These are phyloP conservation scores for Jordanella pulchra DNA, from an alignment of 2,797 vertebrate genomes.

Conservation along the genomic window DNA sequence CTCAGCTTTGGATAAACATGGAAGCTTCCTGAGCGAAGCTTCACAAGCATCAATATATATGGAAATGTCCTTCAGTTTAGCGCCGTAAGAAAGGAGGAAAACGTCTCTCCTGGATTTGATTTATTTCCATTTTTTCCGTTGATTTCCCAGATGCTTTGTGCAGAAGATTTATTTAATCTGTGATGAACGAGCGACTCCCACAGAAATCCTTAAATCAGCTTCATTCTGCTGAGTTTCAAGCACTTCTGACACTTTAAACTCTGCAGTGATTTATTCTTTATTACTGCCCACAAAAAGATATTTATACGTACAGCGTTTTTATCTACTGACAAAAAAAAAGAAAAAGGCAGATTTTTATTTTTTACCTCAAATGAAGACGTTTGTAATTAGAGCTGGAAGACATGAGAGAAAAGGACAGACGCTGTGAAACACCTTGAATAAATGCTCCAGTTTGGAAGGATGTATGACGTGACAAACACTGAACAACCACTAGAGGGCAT, in stretches of 20 bases:
- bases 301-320: slow-evolving; percentile 20
- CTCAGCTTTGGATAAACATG: slow-evolving; percentile 39
- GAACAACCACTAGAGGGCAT: no score
- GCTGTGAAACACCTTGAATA: no score
- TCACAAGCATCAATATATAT: slow-evolving; percentile 68
- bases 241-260: neutral
- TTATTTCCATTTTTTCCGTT: slow-evolving; percentile 56
- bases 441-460: no score
- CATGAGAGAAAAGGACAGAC: neutral
- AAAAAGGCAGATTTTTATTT: neutral
- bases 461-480: neutral
- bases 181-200: slow-evolving; percentile 49
- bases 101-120: slow-evolving; percentile 41
- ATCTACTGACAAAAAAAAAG: neutral
- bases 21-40: slow-evolving; percentile 30
- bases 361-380: no score
- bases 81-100: slow-evolving; percentile 45
- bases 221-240: neutral
- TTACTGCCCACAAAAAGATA: neutral
- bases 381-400: no score
- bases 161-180: slow-evolving; percentile 61
- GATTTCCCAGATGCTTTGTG: slow-evolving; percentile 63
- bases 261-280: slow-evolving; percentile 4
- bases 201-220: slow-evolving; percentile 38
- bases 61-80: slow-evolving; percentile 51